A percentile compares a stretch with the other conserved stretches of the same genome.
Evolutionary conservation across 2,888 invertebrate species (phyloP).

Genomic region (Sphecodes monilicornis): DNA sequence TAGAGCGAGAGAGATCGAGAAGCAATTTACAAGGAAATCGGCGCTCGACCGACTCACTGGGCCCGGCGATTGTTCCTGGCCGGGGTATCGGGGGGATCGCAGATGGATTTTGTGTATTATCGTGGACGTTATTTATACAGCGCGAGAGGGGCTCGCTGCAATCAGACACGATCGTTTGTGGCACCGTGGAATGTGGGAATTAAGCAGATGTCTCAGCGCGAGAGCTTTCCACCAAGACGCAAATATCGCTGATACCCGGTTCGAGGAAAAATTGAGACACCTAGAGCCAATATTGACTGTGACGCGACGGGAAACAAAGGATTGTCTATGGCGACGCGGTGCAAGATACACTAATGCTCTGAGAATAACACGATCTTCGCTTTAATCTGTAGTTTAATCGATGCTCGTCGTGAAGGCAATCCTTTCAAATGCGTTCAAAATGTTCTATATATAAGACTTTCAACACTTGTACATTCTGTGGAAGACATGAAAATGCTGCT

Average conservation of each 20-base stretch:
- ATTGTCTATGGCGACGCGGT: not conserved
- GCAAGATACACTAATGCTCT: not conserved
- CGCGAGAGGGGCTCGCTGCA: not conserved
- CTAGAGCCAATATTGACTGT: not conserved
- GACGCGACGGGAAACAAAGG: not conserved
- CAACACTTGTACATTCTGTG: not conserved
- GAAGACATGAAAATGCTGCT: no score
- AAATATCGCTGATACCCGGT: not conserved
- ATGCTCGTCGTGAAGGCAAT: not conserved
- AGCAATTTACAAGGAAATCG: constrained; percentile 78
- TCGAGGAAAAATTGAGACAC: not conserved
- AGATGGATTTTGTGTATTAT: constrained; percentile 68
- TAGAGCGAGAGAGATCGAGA: constrained; percentile 60
- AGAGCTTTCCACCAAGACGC: not conserved
- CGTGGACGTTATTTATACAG: constrained; percentile 50
- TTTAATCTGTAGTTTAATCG: not conserved
- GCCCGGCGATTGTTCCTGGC: constrained; percentile 64
- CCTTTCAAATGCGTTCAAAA: not conserved
- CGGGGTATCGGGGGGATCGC: constrained; percentile 52
- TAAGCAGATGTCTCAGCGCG: not conserved
- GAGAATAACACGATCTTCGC: not conserved
- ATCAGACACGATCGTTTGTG: not conserved
- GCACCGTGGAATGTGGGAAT: not conserved
- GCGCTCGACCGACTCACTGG: constrained; percentile 54
- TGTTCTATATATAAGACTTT: not conserved